Conservation (phyloP, 2,113 vertebrate genomes). For the Thamnaconus septentrionalis region DNA sequence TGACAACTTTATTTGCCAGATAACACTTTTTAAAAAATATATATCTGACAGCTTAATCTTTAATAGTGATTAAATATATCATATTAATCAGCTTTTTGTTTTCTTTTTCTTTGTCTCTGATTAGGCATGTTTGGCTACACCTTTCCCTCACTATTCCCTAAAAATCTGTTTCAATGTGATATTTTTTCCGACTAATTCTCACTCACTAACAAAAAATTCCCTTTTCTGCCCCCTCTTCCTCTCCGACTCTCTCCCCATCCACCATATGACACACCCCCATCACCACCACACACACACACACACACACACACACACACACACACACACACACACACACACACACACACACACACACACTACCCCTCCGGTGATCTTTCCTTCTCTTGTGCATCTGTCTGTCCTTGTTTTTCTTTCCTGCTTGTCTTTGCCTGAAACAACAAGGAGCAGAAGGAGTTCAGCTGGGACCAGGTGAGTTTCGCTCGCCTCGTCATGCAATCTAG, state of each 20-base stretch:
- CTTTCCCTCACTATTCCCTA: conserved; percentile 70
- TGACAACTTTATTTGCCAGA: too few species aligned
- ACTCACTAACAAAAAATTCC: conserved; percentile 79
- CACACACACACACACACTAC: conserved; percentile 13
- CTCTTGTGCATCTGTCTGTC: conserved; percentile 60
- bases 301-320: conserved; percentile 44
- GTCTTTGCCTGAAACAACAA: conserved; percentile 56
- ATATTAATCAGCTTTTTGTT: conserved; percentile 39
- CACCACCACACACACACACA: conserved; percentile 24
- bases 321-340: conserved; percentile 40
- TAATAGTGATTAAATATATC: conserved; percentile 8
- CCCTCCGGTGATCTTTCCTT: conserved; percentile 50
- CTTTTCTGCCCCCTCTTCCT: conserved; percentile 54
- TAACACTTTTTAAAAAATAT: not conserved
- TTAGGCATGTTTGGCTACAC: conserved; percentile 74
- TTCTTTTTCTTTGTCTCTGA: conserved; percentile 72
- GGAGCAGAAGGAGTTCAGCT: conserved; percentile 93
- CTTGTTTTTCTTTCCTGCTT: not conserved
- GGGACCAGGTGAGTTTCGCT: conserved; percentile 84
- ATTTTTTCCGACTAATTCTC: conserved; percentile 76
- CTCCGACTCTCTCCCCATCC: conserved; percentile 40
- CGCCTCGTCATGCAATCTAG: not conserved
- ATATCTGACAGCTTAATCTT: not conserved
- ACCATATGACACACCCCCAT: conserved; percentile 18
- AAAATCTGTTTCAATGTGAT: conserved; percentile 70